Evolutionary conservation across 2,113 vertebrate genomes (phyloP), one percentile per base, ranked within the genome.

Genomic region (Laterallus jamaicensis): DNA sequence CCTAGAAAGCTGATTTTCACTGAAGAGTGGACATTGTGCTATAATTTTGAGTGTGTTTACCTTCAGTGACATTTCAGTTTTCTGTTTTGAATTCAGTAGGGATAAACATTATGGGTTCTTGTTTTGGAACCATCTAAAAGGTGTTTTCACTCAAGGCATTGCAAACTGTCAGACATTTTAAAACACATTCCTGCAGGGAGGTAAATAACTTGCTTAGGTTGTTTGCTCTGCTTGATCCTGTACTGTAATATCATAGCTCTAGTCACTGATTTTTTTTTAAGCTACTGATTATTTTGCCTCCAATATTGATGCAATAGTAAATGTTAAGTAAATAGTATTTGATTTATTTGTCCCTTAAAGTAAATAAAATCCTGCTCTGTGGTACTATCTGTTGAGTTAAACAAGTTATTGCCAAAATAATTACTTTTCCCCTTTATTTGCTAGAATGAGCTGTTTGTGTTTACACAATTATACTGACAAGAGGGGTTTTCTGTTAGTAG

Each of bases 21-120:
- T 21, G 31, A 12, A 85, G 42, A 39, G 5, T 10, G n/a, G 8
- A 4, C 0, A 0, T 26, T 25, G 40, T 39, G 37, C 1, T 18
- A 15, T 20, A 54, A 40, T 32, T 44, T 47, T 25, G 62, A 52
- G 26, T 29, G 13, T 58, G 17, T 54, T 87, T 79, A 18, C 22
- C 9, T 69, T 24, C 22, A 35, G 8, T 32, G 10, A 16, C 0
- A 2, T 20, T 75, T 64, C 29, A 29, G 10, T 49, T 75, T 66
- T 16, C 22, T 52, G n/a, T 32, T 29, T 6, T 28, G 13, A 42
- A 16, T 49, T 47, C 49, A 12, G 12, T 15, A 12, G 19, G 5
- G n/a, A 22, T 47, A 28, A 40, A 60, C 6, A 2, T 29, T 47
- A 55, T 39, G 2, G 0, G 10, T 62, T 58, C 16, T 84, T 24